Conservation (phyloP, 35 echinoderm and acorn worm genomes). For the Patiria miniata region DNA sequence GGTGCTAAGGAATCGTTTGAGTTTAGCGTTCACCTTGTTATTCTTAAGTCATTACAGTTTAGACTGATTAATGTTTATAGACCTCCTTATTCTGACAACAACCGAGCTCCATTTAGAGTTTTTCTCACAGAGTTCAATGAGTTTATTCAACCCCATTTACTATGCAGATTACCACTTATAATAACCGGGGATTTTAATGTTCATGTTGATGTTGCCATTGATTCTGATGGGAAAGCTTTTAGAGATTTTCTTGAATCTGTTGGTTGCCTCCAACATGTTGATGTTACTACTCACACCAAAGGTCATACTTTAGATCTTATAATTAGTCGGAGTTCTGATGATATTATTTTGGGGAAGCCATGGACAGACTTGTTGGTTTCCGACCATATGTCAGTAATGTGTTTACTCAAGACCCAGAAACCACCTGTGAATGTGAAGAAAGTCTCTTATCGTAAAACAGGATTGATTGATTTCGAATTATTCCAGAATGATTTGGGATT, state of each 20-base stretch:
- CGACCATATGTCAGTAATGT: neutral
- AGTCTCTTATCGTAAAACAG: neutral
- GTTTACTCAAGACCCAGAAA: neutral
- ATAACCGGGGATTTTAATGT: no score
- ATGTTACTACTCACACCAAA: no score
- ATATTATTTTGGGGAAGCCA: no score
- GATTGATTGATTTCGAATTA: neutral
- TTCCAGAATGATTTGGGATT: neutral
- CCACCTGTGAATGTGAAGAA: neutral
- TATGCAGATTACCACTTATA: no score
- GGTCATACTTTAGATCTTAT: no score
- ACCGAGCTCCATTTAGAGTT: slow-evolving; percentile 19
- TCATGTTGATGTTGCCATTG: no score
- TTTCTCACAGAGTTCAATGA: slow-evolving; percentile 44
- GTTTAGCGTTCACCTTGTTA: slow-evolving; percentile 8
- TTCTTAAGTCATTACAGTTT: slow-evolving; percentile 22
- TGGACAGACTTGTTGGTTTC: neutral
- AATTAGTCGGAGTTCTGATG: no score
- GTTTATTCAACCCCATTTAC: no score
- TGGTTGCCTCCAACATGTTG: no score
- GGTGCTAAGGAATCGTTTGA: slow-evolving; percentile 24
- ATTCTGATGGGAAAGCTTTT: no score
- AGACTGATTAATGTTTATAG: slow-evolving; percentile 44
- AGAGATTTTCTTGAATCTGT: no score
- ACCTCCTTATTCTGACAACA: slow-evolving; percentile 37